Percentiles rank a stretch among this genome's conserved stretches.
These are phyloP conservation scores for Phoxinus dragarum DNA, from an alignment of 2,797 vertebrate genomes.

Conservation along the genomic window DNA sequence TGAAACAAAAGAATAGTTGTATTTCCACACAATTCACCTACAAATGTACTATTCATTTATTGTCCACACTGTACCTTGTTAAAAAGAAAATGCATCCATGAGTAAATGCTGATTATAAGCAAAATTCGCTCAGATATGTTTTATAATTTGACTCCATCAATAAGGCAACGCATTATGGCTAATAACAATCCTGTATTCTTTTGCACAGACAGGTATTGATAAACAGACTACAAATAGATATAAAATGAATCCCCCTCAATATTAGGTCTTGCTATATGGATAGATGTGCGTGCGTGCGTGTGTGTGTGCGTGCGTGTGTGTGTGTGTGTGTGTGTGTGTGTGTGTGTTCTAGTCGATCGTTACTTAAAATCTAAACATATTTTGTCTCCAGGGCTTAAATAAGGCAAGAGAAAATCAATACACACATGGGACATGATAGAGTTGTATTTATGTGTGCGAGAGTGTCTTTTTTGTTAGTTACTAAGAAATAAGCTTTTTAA, in stretches of 20 bases:
- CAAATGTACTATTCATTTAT: not conserved
- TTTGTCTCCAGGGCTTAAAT: slow-evolving; percentile 34
- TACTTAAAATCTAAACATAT: slow-evolving; percentile 35
- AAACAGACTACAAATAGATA: slow-evolving; percentile 50
- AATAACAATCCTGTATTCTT: slow-evolving; percentile 42
- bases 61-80: not conserved
- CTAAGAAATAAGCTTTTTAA: no score
- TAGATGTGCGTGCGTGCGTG: not conserved
- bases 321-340: not conserved
- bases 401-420: slow-evolving; percentile 25
- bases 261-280: slow-evolving; percentile 19
- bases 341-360: slow-evolving; percentile 12
- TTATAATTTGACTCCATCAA: slow-evolving; percentile 32
- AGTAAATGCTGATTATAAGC: not conserved
- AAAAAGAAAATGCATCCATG: not conserved
- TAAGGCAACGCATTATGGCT: slow-evolving; percentile 36
- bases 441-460: slow-evolving; percentile 12
- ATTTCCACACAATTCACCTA: not conserved
- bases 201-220: slow-evolving; percentile 66
- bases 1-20: slow-evolving; percentile 5
- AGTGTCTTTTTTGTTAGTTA: not conserved
- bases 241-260: slow-evolving; percentile 56
- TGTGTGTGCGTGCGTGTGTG: slow-evolving; percentile 7
- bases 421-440: slow-evolving; percentile 2
- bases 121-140: not conserved